phyloP scores from a whole-genome alignment of 1,140 invertebrate species.

The Acromyrmex charruanus region DNA sequence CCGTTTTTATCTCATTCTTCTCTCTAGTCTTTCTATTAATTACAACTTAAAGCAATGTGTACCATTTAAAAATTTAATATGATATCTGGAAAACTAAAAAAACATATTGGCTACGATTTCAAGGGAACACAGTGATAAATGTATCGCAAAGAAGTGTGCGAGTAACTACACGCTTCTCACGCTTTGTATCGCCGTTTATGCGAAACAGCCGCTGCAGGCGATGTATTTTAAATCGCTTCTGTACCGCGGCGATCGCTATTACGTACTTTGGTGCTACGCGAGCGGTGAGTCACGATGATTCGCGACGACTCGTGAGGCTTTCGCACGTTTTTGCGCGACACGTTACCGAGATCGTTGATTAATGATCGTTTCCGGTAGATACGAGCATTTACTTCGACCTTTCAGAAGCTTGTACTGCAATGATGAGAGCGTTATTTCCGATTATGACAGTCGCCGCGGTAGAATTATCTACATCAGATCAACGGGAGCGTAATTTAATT shows the following conservation, averaged over 20 bases:
- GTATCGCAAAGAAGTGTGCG: not conserved
- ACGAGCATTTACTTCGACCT: slow-evolving; percentile 32
- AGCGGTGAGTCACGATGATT: slow-evolving; percentile 75
- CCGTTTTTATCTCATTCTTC: not conserved
- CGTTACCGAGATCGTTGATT: slow-evolving; percentile 76
- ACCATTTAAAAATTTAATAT: not conserved
- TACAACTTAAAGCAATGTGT: not conserved
- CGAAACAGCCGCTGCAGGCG: slow-evolving; percentile 28
- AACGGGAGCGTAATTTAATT: slow-evolving; percentile 26
- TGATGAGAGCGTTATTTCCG: slow-evolving; percentile 52
- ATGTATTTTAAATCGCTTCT: slow-evolving; percentile 59
- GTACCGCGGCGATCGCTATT: slow-evolving; percentile 61
- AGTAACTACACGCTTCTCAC: not conserved
- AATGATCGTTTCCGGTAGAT: slow-evolving; percentile 78
- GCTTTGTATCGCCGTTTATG: slow-evolving; percentile 25
- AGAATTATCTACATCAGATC: not conserved
- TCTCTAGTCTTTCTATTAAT: not conserved
- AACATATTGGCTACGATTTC: not conserved
- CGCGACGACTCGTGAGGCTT: slow-evolving; percentile 71
- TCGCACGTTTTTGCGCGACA: slow-evolving; percentile 81
- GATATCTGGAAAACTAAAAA: not conserved
- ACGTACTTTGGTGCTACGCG: slow-evolving; percentile 59
- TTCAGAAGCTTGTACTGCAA: not conserved
- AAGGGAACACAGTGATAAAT: not conserved
- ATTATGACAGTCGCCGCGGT: slow-evolving; percentile 18